Percentiles rank a stretch among this genome's conserved stretches.
Evolutionary conservation across 2,113 vertebrate genomes (phyloP).

Genomic region (Mustela lutreola): DNA sequence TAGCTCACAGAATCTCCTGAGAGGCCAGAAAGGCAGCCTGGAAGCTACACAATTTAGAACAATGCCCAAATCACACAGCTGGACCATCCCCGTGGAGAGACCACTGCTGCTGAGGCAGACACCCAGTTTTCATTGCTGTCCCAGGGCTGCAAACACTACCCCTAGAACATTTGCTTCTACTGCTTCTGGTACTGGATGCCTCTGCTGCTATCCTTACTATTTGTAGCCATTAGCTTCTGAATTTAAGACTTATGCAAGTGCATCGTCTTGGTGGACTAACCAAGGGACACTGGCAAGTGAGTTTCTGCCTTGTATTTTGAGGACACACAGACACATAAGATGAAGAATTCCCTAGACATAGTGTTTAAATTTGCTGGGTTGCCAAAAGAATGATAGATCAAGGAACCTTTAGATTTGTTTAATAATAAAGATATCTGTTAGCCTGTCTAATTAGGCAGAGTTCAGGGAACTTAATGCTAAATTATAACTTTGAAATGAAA

Average conservation of each 20-base stretch:
- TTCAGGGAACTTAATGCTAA: background rate
- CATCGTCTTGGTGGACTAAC: background rate
- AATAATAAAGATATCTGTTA: background rate
- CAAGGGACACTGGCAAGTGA: background rate
- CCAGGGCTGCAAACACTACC: background rate
- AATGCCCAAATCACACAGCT: background rate
- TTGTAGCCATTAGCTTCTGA: background rate
- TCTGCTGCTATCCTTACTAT: background rate
- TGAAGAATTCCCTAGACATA: background rate
- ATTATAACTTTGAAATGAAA: background rate
- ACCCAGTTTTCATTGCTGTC: background rate
- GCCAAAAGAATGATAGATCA: background rate
- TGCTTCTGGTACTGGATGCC: background rate
- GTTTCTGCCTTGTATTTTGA: background rate
- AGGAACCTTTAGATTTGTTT: background rate
- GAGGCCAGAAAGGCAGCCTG: background rate
- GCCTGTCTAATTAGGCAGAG: background rate
- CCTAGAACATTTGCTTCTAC: background rate
- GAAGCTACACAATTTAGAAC: background rate
- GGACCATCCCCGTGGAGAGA: background rate
- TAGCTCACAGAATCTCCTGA: background rate
- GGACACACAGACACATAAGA: background rate
- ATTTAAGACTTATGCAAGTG: background rate
- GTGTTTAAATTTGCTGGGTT: background rate
- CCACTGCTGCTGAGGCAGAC: background rate